A percentile compares a stretch with the other conserved stretches of the same genome.
These are phyloP conservation scores for Scolopax bukidnonensis DNA, from an alignment of 2,797 vertebrate species.

Conservation along the genomic window DNA sequence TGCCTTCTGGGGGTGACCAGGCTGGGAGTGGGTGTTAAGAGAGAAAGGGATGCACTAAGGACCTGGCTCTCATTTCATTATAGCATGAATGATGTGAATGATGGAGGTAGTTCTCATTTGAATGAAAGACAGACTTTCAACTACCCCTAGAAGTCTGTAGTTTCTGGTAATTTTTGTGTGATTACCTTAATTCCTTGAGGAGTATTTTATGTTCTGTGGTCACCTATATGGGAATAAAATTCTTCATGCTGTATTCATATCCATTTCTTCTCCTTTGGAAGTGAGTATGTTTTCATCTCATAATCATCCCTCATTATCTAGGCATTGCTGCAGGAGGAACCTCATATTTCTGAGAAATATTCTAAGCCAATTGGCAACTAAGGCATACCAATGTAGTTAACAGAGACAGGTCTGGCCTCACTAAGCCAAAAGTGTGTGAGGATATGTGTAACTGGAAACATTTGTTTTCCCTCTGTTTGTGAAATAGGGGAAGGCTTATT, in stretches of 20 bases:
- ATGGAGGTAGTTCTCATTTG: background rate
- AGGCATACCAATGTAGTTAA: background rate
- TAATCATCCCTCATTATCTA: background rate
- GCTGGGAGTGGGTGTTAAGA: fast-evolving
- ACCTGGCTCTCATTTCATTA: background rate
- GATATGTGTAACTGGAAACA: slow-evolving; percentile 52
- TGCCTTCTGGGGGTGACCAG: background rate
- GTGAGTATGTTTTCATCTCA: background rate
- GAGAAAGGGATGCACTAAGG: background rate
- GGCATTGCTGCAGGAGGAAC: background rate
- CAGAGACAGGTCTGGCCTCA: background rate
- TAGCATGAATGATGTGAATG: background rate
- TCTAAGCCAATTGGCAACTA: background rate
- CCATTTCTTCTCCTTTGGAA: background rate
- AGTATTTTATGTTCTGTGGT: background rate
- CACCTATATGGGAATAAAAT: background rate
- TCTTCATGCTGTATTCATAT: background rate
- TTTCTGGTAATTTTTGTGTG: background rate
- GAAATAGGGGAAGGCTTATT: slow-evolving; percentile 31
- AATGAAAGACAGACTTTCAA: background rate
- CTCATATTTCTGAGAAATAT: background rate
- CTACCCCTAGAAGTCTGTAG: background rate
- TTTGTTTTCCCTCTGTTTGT: slow-evolving; percentile 53
- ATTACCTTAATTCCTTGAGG: background rate
- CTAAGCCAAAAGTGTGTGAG: background rate